phyloP scores from a whole-genome alignment of 2,797 vertebrate genomes.

The Squalus acanthias region DNA sequence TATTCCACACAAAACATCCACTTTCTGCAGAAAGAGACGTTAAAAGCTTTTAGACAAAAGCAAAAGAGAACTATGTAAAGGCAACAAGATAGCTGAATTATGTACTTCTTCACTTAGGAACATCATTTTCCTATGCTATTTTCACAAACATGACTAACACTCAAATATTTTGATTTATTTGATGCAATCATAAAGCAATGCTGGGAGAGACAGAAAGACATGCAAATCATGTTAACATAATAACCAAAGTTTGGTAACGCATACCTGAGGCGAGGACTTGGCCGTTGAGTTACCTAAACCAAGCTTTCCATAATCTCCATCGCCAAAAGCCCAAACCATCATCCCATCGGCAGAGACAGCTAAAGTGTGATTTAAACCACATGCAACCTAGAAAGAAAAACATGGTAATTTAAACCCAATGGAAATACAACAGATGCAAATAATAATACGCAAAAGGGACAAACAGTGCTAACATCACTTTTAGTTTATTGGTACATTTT shows the following conservation, averaged over 20 bases:
- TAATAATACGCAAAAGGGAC: no score
- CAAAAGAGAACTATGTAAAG: not conserved
- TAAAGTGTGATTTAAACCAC: slow-evolving; percentile 72
- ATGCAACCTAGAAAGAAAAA: slow-evolving; percentile 61
- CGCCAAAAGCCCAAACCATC: slow-evolving; percentile 77
- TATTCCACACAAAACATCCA: slow-evolving; percentile 72
- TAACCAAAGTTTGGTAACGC: slow-evolving; percentile 27
- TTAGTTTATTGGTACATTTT: not conserved
- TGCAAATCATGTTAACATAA: not conserved
- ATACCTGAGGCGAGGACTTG: slow-evolving; percentile 73
- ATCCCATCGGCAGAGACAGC: slow-evolving; percentile 71
- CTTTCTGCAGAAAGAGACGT: slow-evolving; percentile 56
- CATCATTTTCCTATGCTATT: not conserved
- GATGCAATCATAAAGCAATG: not conserved
- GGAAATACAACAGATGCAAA: not conserved
- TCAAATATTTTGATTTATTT: not conserved
- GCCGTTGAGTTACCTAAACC: slow-evolving; percentile 74
- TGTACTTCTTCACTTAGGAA: not conserved
- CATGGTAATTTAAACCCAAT: slow-evolving; percentile 28
- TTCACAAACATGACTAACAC: not conserved
- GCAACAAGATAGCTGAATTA: not conserved
- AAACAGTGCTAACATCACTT: not conserved
- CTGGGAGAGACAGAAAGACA: not conserved
- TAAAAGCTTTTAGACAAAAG: not conserved
- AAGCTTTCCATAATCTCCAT: slow-evolving; percentile 76